Base-by-base conservation (phyloP, 1,140 invertebrate species). In the Pinna nobilis region DNA sequence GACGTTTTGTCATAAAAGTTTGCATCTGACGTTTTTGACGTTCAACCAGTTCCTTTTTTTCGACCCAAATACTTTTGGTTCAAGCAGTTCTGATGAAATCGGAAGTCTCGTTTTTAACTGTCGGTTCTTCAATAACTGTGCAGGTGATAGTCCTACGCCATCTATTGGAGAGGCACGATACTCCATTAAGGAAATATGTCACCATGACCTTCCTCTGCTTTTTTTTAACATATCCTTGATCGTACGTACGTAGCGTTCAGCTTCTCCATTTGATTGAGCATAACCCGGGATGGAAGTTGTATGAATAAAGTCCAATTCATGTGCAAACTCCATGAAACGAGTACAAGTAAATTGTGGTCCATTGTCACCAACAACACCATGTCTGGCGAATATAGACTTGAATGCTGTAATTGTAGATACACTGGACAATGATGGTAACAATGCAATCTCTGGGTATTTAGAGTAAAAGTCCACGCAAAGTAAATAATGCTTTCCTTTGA, bases 191-290 rank as follows among this genome's bases (percentile, higher is more conserved):
- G n/a, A n/a, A n/a, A n/a, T n/a, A n/a, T n/a, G n/a, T n/a, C n/a
- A n/a, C n/a, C n/a, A n/a, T n/a, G n/a, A n/a, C n/a, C n/a, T n/a
- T n/a, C n/a, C n/a, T n/a, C n/a, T n/a, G n/a, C n/a, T n/a, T n/a
- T n/a, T n/a, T n/a, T n/a, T n/a, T n/a, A 50, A 25, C 13, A 50
- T 20, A 25, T 50, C 25, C 25, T 79, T 72, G 1, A 70, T 59
- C 1, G 57, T 75, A 63, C 68, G 60, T 23, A 75, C 69, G 5
- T 15, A 51, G 30, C 76, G 57, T 77, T 87, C 84, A 11, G 60
- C 69, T n/a, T 78, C 50, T 0, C 82, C 85, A 73, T 88, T 87
- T 18, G 76, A 71, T 69, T 84, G 80, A 13, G 84, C 81, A 68
- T 82, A 82, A 11, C 82, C 76, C 5, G 83, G 72, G 18, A 78